These are phyloP conservation scores for Dipodomys stephensi DNA, from an alignment of 2,113 vertebrate genomes.

Conservation along the genomic window DNA sequence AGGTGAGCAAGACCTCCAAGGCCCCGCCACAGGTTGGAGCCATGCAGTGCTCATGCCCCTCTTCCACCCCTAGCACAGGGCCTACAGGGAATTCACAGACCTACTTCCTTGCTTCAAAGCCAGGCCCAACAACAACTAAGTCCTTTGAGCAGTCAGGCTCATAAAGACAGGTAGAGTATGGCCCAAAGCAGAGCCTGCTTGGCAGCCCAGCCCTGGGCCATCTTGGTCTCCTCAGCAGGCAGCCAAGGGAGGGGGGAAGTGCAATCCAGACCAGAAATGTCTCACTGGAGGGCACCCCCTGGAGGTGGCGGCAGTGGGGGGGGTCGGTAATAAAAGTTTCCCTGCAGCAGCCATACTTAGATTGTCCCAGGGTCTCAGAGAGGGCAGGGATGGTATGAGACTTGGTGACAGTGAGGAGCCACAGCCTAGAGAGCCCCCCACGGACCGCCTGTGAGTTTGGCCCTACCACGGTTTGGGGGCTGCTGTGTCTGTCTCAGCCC, in stretches of 20 bases:
- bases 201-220: not conserved
- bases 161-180: not conserved
- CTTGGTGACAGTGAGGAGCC: not conserved
- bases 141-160: not conserved
- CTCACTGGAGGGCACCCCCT: not conserved
- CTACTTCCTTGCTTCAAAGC: not conserved
- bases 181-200: not conserved
- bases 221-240: not conserved
- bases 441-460: too few relatives aligned
- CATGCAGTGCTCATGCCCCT: not conserved
- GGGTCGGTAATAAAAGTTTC: not conserved
- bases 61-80: not conserved
- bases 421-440: not conserved
- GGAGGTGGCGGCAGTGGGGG: not conserved
- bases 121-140: not conserved
- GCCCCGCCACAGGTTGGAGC: not conserved
- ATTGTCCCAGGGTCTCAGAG: not conserved
- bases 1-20: constrained; percentile 83
- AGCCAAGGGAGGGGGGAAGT: not conserved
- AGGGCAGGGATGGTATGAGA: not conserved
- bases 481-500: not conserved
- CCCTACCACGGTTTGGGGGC: not conserved
- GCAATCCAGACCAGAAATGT: not conserved
- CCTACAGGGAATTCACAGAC: not conserved
- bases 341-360: not conserved